phyloP scores from a whole-genome alignment of 2,888 invertebrate genomes.

The Rhagonycha fulva region DNA sequence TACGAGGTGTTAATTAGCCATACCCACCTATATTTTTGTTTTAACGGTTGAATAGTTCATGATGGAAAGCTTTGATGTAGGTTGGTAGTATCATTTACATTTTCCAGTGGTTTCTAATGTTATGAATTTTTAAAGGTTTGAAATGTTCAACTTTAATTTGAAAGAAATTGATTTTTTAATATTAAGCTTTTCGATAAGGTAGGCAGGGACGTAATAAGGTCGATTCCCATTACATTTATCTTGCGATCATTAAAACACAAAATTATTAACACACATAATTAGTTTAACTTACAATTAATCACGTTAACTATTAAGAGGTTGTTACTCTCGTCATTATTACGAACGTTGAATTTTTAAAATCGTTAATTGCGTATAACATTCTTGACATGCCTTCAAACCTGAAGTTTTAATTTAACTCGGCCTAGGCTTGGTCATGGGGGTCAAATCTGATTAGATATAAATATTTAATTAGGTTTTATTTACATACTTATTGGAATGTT shows the following conservation, averaged over 20 bases:
- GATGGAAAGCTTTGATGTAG: background rate
- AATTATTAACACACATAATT: background rate
- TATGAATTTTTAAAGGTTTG: background rate
- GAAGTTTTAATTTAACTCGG: slow-evolving; percentile 6
- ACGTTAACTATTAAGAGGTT: background rate
- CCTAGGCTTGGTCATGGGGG: background rate
- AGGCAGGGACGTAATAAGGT: background rate
- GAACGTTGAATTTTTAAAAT: slow-evolving; percentile 5
- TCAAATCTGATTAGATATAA: slow-evolving; percentile 13
- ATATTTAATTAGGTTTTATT: slow-evolving; percentile 6
- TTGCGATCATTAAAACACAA: background rate
- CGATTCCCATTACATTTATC: background rate
- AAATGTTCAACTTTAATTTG: background rate
- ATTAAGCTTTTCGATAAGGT: background rate
- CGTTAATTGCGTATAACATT: slow-evolving; percentile 8
- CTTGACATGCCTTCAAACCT: slow-evolving; percentile 6
- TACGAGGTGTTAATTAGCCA: background rate
- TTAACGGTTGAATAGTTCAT: background rate
- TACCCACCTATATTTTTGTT: background rate
- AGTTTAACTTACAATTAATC: slow-evolving; percentile 6
- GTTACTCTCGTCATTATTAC: slow-evolving; percentile 2
- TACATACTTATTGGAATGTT: background rate
- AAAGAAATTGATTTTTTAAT: background rate
- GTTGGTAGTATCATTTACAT: background rate
- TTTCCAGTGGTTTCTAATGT: background rate